Percentiles rank a stretch among this genome's conserved stretches.
phyloP scores from a whole-genome alignment of 2,797 vertebrate species.

The Malacoctenus gilli region DNA sequence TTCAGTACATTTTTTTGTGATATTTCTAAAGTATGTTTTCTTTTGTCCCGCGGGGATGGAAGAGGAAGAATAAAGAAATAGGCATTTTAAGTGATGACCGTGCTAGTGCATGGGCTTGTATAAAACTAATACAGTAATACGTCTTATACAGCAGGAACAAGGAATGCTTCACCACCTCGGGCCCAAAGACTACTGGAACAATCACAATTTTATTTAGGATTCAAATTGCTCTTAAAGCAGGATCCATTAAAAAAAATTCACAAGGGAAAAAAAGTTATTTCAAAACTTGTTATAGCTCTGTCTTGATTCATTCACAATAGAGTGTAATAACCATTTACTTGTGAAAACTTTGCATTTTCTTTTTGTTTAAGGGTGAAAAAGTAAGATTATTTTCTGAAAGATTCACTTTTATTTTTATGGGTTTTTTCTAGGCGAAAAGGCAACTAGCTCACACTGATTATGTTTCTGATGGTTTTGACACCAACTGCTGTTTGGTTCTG shows the following conservation, averaged over 20 bases:
- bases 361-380: no score
- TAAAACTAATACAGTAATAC: slow-evolving; percentile 39
- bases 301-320: no score
- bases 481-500: no score
- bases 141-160: slow-evolving; percentile 31
- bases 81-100: slow-evolving; percentile 61
- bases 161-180: slow-evolving; percentile 18
- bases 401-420: no score
- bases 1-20: slow-evolving; percentile 59
- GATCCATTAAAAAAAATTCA: neutral
- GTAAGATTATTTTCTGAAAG: no score
- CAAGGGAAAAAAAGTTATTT: neutral
- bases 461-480: no score
- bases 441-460: no score
- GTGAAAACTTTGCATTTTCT: no score
- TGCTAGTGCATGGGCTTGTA: slow-evolving; percentile 29
- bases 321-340: no score
- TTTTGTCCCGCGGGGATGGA: slow-evolving; percentile 45
- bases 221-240: slow-evolving; percentile 30
- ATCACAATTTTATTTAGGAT: slow-evolving; percentile 24
- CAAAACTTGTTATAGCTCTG: no score
- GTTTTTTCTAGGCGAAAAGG: no score
- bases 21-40: slow-evolving; percentile 62
- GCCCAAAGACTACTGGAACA: slow-evolving; percentile 22
- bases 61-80: slow-evolving; percentile 24